Evolutionary conservation across 2,113 vertebrate species (phyloP), one percentile per base, ranked within the genome.

Genomic region (Camarhynchus parvulus): DNA sequence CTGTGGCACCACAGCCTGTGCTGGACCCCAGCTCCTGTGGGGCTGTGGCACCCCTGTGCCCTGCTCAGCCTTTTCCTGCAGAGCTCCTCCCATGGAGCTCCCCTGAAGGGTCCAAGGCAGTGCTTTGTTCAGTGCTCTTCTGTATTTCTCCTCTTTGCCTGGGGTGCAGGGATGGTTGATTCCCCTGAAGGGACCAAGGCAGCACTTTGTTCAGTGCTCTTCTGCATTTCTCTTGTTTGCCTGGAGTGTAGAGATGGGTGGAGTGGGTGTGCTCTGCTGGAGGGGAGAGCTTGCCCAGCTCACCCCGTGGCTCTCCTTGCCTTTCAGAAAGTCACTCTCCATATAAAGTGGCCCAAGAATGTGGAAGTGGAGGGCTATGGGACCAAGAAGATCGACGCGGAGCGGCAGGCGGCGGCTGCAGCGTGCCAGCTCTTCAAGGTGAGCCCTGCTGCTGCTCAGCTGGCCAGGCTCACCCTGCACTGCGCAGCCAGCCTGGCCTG

Each of bases 381-480:
- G 72, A 97, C 98, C 83, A 99, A 98, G 97, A 99, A 98, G 97
- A 96, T 98, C 0, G 98, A 99, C 3, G 99, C 99, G 0, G 99
- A 99, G 91, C 97, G 98, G 13, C 97, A 98, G 46, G 99, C 99
- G 13, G 99, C 99, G 2, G 99, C 99, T 0, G 98, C 98, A 1
- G 99, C 98, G 7, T 99, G 99, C 88, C 98, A 98, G 70, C 98
- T 98, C 18, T 98, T 99, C 87, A 99, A 97, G 97, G 99, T 99
- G 97, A 96, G 88, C 61, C 13, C 8, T 28, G 58, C 35, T 44
- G 33, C 8, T 24, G 61, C 39, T 11, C 21, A 6, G 31, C 33
- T 19, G 52, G 30, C 69, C 69, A 4, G 0, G 14, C 39, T 23
- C 47, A 8, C 7, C 39, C 35, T n/a, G 12, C 39, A 11, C 46